A percentile compares a stretch with the other conserved stretches of the same genome.
phyloP scores from a whole-genome alignment of 2,888 invertebrate species.

The Spodoptera littoralis region DNA sequence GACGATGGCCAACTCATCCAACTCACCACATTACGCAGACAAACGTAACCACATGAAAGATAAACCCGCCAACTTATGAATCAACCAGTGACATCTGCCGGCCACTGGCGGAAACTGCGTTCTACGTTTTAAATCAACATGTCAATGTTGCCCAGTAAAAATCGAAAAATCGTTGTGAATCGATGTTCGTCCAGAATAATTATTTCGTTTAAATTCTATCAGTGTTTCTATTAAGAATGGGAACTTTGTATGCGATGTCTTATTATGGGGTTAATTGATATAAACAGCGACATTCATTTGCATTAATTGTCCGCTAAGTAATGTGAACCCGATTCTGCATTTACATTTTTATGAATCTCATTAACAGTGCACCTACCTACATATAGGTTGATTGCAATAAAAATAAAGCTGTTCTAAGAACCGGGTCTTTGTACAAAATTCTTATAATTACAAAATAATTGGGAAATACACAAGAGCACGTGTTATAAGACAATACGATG shows the following conservation, averaged over 20 bases:
- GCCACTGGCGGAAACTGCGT: slow-evolving; percentile 13
- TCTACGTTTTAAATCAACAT: slow-evolving; percentile 4
- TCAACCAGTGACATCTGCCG: slow-evolving; percentile 43
- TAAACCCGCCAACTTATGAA: slow-evolving; percentile 82
- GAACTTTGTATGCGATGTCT: not conserved
- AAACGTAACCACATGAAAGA: slow-evolving; percentile 80
- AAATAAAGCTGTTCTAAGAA: slow-evolving; percentile 5
- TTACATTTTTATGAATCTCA: slow-evolving; percentile 53
- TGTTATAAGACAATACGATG: slow-evolving; percentile 1
- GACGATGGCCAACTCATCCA: slow-evolving; percentile 83
- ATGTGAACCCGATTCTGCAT: slow-evolving; percentile 31
- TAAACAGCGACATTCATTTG: slow-evolving; percentile 2
- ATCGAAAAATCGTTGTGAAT: slow-evolving; percentile 22
- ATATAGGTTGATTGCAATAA: slow-evolving; percentile 3
- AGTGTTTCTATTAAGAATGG: slow-evolving; percentile 1
- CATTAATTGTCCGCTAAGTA: slow-evolving; percentile 4
- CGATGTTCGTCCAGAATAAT: slow-evolving; percentile 28
- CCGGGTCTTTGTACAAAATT: slow-evolving; percentile 19
- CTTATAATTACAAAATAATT: slow-evolving; percentile 1
- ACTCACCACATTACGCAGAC: slow-evolving; percentile 82
- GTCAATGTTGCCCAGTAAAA: slow-evolving; percentile 16
- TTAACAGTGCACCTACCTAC: slow-evolving; percentile 9
- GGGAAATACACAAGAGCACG: not conserved
- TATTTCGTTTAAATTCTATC: slow-evolving; percentile 8
- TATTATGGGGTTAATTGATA: not conserved